Base-by-base conservation (phyloP, 2,888 invertebrate species). In the Bruchidius siliquastri region DNA sequence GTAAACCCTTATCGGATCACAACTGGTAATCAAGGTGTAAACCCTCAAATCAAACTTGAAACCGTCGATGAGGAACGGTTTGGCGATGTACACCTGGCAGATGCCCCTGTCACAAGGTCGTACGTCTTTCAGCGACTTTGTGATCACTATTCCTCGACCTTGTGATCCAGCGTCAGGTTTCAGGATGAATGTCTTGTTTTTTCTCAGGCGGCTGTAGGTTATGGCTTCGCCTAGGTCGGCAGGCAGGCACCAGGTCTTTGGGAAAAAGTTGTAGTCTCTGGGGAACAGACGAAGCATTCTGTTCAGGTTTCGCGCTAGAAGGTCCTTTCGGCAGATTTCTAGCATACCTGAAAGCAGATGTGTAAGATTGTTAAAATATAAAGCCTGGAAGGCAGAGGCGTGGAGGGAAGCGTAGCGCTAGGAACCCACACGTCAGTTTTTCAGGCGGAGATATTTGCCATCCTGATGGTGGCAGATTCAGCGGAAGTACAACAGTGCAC, bases 101-200 rank as follows among this genome's bases (percentile, higher is more conserved):
- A 97, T 94, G 85, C 96, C 92, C 82, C 94, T 92, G 80, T 96
- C 96, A 32, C 90, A 89, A 4, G 94, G 92, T 82, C 93, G 93
- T 76, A 96, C 89, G 74, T 93, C 95, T 83, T 94, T 93, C 69
- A 96, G 89, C 76, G 92, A 93, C 83, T 92, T 93, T 0, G 96
- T 95, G 69, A 97, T 88, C 85, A 93, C 94, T 80, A 97, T 97
- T 0, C 97, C 97, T 69, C 92, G 91, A 0, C 97, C 97, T 86
- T 96, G 96, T 81, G 96, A 95, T 0, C 96, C 96, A 75, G 94
- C 92, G 83, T 96, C 96, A 0, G 97, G 97, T 86, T 97, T 97
- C 76, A 97, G 89, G 75, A 97, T 97, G 82, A 94, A 97, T 0
- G 94, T 94, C 84, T 91, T 92, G 77, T 91, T 91, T 84, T 88